phyloP scores from a whole-genome alignment of 2,113 vertebrate species.

The Ellobius talpinus region DNA sequence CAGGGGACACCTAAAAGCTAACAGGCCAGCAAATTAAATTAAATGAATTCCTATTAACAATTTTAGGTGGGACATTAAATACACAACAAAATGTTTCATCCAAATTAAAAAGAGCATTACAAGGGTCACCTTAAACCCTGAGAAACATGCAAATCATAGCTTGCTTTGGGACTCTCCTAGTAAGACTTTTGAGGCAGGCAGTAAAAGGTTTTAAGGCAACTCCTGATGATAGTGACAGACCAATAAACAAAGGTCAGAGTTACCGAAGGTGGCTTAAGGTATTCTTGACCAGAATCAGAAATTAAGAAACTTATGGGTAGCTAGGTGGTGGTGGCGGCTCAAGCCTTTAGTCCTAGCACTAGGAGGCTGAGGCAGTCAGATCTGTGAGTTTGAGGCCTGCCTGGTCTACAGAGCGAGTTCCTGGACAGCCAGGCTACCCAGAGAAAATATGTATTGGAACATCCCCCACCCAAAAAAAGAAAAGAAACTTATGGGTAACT shows the following conservation, averaged over 20 bases:
- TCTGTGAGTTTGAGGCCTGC: not conserved
- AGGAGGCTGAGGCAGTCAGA: not conserved
- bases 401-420: not conserved
- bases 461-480: not conserved
- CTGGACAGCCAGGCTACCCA: not conserved
- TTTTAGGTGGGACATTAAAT: conserved; percentile 1
- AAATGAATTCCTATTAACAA: conserved; percentile 50
- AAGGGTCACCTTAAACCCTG: conserved; percentile 31
- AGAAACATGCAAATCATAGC: not conserved
- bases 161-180: not conserved
- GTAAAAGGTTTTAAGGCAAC: conserved; percentile 59
- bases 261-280: conserved; percentile 23
- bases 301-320: conserved; percentile 66
- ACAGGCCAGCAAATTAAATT: conserved; percentile 48
- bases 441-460: not conserved
- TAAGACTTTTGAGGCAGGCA: conserved; percentile 47
- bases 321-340: not conserved
- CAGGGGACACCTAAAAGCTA: conserved; percentile 60
- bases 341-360: not conserved
- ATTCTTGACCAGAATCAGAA: conserved; percentile 57
- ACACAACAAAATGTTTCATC: conserved; percentile 4
- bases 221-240: conserved; percentile 45
- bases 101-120: conserved; percentile 22
- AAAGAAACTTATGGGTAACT: conserved; percentile 42
- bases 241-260: conserved; percentile 20